Percentiles rank a stretch among this genome's conserved stretches.
phyloP scores from a whole-genome alignment of 2,113 vertebrate genomes.

The Megaleporinus macrocephalus region DNA sequence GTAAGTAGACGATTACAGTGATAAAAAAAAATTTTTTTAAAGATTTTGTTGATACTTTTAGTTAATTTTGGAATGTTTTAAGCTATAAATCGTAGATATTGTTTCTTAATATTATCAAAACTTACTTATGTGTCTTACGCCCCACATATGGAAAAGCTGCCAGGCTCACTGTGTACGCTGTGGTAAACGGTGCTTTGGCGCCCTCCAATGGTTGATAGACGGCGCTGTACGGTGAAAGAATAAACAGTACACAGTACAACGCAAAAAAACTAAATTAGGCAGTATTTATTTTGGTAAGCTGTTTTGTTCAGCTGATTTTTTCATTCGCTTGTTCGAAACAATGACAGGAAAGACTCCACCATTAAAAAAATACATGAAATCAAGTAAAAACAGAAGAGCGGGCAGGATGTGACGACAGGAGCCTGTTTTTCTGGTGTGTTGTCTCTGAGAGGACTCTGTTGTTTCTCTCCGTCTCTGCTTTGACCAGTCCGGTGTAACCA shows the following conservation, averaged over 20 bases:
- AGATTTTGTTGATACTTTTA: no score
- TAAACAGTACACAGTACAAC: background rate
- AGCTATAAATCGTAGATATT: no score
- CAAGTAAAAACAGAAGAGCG: background rate
- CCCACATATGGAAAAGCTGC: background rate
- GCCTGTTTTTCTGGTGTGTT: conserved; percentile 6
- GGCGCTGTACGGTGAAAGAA: background rate
- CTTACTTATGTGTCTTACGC: no score
- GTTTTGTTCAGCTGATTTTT: background rate
- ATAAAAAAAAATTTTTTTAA: no score
- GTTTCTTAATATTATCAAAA: no score
- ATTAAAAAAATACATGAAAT: background rate
- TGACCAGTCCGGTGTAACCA: conserved; percentile 46
- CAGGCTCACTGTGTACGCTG: no score
- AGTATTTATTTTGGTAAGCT: no score
- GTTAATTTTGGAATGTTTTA: no score
- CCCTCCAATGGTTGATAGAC: background rate
- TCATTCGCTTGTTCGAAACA: background rate
- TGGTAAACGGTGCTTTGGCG: background rate
- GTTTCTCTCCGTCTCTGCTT: conserved; percentile 22
- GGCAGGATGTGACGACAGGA: conserved; percentile 31
- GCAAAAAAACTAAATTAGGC: no score
- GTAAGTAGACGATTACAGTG: no score
- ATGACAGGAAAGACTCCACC: background rate
- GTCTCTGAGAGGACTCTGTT: background rate